Percentiles rank a stretch among this genome's conserved stretches.
Conservation (phyloP, 2,888 invertebrate genomes). For the Platerodrilus igneus region DNA sequence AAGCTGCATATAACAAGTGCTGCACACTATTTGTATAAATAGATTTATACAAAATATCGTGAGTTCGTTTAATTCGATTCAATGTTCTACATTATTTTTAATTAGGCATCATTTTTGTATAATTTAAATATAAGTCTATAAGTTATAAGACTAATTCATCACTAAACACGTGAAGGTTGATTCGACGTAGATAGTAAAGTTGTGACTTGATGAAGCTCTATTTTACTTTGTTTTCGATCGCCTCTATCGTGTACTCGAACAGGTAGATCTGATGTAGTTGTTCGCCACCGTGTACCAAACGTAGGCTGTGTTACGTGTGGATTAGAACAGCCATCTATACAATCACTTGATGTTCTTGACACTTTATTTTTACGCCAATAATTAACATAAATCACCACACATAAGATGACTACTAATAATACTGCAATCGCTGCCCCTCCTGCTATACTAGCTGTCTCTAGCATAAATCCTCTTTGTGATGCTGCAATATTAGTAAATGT, state of each 20-base stretch:
- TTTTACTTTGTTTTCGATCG: conserved; percentile 29
- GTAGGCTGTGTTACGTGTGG: conserved; percentile 34
- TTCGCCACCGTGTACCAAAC: conserved; percentile 43
- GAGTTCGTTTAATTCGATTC: conserved; percentile 30
- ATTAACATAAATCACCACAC: conserved; percentile 62
- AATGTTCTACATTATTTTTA: conserved; percentile 33
- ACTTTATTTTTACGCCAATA: conserved; percentile 55
- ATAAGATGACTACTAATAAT: conserved; percentile 64
- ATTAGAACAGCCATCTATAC: conserved; percentile 40
- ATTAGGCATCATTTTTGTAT: conserved; percentile 36
- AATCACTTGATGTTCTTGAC: conserved; percentile 37
- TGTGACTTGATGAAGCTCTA: conserved; percentile 40
- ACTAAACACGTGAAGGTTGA: conserved; percentile 26
- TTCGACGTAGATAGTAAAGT: conserved; percentile 30
- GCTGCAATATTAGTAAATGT: conserved; percentile 58
- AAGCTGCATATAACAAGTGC: conserved; percentile 47
- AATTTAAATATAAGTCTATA: conserved; percentile 31
- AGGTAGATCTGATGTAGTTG: conserved; percentile 30
- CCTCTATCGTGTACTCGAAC: conserved; percentile 29
- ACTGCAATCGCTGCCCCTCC: conserved; percentile 74
- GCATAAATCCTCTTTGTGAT: conserved; percentile 75
- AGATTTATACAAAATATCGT: conserved; percentile 34
- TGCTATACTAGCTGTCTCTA: conserved; percentile 85
- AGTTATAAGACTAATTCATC: conserved; percentile 12
- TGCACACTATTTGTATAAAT: conserved; percentile 35